Evolutionary conservation across 2,888 invertebrate genomes (phyloP).

Genomic region (Nymphalis polychloros): DNA sequence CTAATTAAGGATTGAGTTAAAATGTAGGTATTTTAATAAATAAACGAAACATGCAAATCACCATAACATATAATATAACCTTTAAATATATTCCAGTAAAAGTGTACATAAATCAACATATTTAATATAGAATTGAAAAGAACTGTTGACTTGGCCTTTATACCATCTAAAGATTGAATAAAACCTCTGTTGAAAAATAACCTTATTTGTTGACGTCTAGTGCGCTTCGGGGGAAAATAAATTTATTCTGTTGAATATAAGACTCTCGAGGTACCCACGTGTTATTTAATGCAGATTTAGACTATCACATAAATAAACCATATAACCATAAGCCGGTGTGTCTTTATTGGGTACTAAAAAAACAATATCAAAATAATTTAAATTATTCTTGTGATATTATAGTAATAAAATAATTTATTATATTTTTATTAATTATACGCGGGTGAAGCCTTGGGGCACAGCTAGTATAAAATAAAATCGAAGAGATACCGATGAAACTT

Average conservation of each 20-base stretch:
- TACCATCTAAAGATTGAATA: constrained; percentile 59
- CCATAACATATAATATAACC: not conserved
- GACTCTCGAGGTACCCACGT: constrained; percentile 57
- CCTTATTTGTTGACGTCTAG: constrained; percentile 79
- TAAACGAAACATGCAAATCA: too few species aligned
- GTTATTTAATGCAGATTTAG: constrained; percentile 38
- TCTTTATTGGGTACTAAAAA: too few species aligned
- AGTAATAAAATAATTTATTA: too few species aligned
- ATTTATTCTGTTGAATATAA: constrained; percentile 69
- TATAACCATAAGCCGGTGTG: too few species aligned
- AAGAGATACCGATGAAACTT: too few species aligned
- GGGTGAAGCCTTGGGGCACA: too few species aligned
- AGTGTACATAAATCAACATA: constrained; percentile 30
- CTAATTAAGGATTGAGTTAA: constrained; percentile 14
- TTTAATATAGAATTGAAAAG: constrained; percentile 41
- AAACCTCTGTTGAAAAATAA: constrained; percentile 73
- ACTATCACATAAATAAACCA: constrained; percentile 7
- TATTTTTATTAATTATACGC: too few species aligned
- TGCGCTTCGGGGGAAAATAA: constrained; percentile 73
- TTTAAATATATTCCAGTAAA: not conserved
- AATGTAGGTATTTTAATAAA: not conserved
- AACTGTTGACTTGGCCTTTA: constrained; percentile 45
- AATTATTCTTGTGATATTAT: too few species aligned
- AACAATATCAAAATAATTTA: too few species aligned
- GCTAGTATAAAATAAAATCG: too few species aligned